Base-by-base conservation (phyloP, 2,888 invertebrate genomes). In the Nipponacmea schrenckii region DNA sequence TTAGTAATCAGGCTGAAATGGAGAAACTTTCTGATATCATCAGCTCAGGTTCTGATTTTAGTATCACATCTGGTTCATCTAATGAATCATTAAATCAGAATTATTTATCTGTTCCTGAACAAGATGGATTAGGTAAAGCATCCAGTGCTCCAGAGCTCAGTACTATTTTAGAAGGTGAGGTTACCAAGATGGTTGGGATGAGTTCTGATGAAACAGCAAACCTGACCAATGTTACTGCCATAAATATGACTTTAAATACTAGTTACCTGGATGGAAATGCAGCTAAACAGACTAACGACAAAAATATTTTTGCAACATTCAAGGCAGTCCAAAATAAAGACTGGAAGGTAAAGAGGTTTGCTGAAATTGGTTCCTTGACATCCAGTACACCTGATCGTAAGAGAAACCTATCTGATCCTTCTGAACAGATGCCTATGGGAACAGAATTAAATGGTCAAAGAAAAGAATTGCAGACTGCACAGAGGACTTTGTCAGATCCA, bases 331-430 rank as follows among this genome's bases (percentile, higher is more conserved):
- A 39, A 1, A 39, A 39, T 10, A 39, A 5, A 39, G 39, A 39
- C 39, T 39, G 39, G 39, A 39, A 39, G 39, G 10, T 39, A 10
- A 39, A 39, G 39, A 39, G 39, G 8, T 39, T 39, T 39, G 5
- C 39, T 39, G 39, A 39, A 39, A 39, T 39, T 39, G 39, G 39
- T 39, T 39, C 39, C 39, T 39, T 39, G 10, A 24, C 56, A 8
- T 56, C 56, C 20, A 56, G 56, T 56, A 56, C 56, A 24, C 56
- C 56, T 24, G 56, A 56, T 56, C 56, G 56, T 14, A 56, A 56
- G 24, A 20, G 56, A 24, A 56, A 56, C 14, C 15, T 24, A 24
- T 24, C 56, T 56, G 56, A 56, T 24, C 56, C 56, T 12, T 56
- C 20, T 56, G 12, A 24, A 24, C 56, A 24, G 24, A 24, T 56